A percentile compares a stretch with the other conserved stretches of the same genome.
Conservation (phyloP, 1,140 invertebrate genomes). For the Drosophila pruinosa region DNA sequence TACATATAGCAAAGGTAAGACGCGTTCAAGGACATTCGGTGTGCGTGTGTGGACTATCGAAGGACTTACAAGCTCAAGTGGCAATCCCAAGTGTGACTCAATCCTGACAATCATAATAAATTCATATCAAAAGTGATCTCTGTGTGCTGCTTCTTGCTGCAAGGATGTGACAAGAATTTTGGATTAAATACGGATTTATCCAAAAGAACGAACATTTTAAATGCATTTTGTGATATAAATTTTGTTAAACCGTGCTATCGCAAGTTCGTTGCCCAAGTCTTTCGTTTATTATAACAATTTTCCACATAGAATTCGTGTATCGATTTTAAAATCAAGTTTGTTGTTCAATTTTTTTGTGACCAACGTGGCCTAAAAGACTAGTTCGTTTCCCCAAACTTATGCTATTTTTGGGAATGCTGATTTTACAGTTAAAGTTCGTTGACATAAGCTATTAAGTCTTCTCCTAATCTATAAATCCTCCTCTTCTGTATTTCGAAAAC, state of each 20-base stretch:
- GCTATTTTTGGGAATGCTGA: conserved; percentile 20
- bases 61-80: conserved; percentile 5
- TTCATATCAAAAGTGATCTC: conserved; percentile 17
- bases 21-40: conserved; percentile 62
- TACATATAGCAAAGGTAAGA: conserved; percentile 64
- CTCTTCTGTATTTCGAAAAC: not conserved
- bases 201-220: not conserved
- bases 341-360: not conserved
- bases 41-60: conserved; percentile 5
- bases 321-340: conserved; percentile 12
- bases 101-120: not conserved
- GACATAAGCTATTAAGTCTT: conserved; percentile 11
- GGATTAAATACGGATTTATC: conserved; percentile 25
- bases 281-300: conserved; percentile 10
- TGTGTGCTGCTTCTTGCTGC: conserved; percentile 17
- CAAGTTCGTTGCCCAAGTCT: conserved; percentile 39
- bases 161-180: conserved; percentile 20
- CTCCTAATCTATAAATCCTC: not conserved
- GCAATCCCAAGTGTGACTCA: not conserved
- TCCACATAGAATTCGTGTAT: not conserved
- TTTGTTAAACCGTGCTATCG: not conserved
- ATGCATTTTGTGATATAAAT: not conserved
- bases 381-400: conserved; percentile 51
- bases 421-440: conserved; percentile 35
- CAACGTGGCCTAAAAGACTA: not conserved